Evolutionary conservation across 2,888 invertebrate genomes (phyloP).

Genomic region (Halictus ligatus): DNA sequence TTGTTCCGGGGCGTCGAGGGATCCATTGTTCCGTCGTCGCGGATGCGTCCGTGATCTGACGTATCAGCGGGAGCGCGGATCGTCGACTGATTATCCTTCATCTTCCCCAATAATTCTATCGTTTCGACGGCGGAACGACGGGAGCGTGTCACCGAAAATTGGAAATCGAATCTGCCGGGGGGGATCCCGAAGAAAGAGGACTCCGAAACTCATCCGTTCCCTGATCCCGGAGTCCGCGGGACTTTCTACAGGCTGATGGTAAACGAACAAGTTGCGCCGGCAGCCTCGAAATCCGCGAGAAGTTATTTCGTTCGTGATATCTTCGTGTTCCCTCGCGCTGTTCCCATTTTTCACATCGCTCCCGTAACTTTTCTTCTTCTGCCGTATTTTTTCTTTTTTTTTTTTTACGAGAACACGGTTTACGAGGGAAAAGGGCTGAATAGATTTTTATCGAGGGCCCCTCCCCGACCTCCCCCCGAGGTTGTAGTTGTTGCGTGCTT

Average conservation of each 20-base stretch:
- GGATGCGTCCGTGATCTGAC: constrained; percentile 15
- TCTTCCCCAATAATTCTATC: constrained; percentile 47
- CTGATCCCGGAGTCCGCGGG: constrained; percentile 57
- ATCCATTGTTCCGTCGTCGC: constrained; percentile 31
- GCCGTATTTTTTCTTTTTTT: too few relatives aligned
- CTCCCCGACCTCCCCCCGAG: not conserved
- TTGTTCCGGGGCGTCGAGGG: not conserved
- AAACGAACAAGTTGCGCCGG: constrained; percentile 37
- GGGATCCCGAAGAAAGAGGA: constrained; percentile 10
- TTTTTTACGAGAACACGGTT: not conserved
- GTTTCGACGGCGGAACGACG: constrained; percentile 2
- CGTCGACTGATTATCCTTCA: constrained; percentile 46
- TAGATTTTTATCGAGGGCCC: constrained; percentile 33
- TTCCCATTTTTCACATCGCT: constrained; percentile 6
- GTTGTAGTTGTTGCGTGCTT: constrained; percentile 2
- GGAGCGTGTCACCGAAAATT: constrained; percentile 57
- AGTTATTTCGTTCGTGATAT: constrained; percentile 54
- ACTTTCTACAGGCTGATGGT: constrained; percentile 18
- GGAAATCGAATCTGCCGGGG: constrained; percentile 58
- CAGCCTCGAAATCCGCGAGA: constrained; percentile 37
- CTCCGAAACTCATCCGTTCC: constrained; percentile 51
- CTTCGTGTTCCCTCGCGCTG: constrained; percentile 6
- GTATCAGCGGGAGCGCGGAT: constrained; percentile 16
- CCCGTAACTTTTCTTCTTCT: not conserved
- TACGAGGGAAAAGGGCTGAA: constrained; percentile 2